Evolutionary conservation across 2,113 vertebrate genomes (phyloP), one percentile per base, ranked within the genome.

Genomic region (Lota lota): DNA sequence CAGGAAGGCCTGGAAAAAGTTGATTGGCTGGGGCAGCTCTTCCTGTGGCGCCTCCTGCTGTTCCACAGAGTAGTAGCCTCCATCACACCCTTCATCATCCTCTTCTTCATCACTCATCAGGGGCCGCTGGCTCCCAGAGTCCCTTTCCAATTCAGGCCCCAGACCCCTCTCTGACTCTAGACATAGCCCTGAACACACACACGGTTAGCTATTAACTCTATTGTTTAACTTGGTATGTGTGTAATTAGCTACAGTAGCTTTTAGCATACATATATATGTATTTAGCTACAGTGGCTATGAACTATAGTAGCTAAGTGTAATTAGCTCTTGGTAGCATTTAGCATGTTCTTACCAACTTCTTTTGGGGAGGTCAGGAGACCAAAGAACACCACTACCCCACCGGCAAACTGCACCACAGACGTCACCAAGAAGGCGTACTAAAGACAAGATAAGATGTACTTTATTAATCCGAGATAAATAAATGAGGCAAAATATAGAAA

Each of bases 381-480:
- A 1, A 97, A 99, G 92, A 97, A 97, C 69, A 99, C 94, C 21
- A 98, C 40, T n/a, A 98, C 79, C 58, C 97, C 97, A 17, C 96
- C 96, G 20, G 95, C 94, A 90, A 98, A 97, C 92, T 98, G 97
- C 69, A 98, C 94, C 2, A 94, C 92, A 0, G 96, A 95, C 0
- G 97, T 99, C 87, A 99, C 94, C 88, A 99, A 85, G 87, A 99
- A 99, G 79, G 96, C 97, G 14, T 97, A 98, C 97, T 99, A 85
- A 63, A 81, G 70, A 70, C 22, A 24, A 22, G 7, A 47, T 8
- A 14, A 47, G 12, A 47, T 14, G 40, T 47, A 47, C 40, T 47
- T 47, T 10, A 47, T 47, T 47, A 10, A 47, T 47, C 10, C 40
- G 8, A 47, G 10, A 47, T 14, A 33, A 33, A 33, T 33, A 33